These are phyloP conservation scores for Apamea crenata DNA, from an alignment of 2,888 invertebrate species.

Conservation along the genomic window DNA sequence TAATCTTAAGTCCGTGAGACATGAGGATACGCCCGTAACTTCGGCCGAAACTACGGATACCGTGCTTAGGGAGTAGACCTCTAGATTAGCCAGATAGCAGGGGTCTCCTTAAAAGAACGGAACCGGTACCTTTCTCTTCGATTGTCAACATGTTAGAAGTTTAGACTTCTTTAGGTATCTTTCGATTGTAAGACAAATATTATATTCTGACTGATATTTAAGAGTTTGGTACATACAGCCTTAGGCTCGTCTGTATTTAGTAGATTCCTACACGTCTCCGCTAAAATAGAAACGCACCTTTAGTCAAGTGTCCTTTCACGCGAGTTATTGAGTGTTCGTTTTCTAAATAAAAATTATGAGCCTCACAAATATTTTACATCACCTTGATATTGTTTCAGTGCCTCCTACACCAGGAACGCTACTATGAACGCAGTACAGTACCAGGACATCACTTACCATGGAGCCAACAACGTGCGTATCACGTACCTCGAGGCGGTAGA, in stretches of 20 bases:
- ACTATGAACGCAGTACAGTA: slow-evolving; percentile 76
- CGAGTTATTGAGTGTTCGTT: not conserved
- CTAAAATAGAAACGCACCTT: not conserved
- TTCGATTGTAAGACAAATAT: not conserved
- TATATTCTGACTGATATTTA: not conserved
- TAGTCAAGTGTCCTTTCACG: not conserved
- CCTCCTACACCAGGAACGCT: slow-evolving; percentile 62
- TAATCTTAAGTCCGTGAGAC: too few relatives aligned
- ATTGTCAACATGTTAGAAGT: not conserved
- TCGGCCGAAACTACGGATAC: too few relatives aligned
- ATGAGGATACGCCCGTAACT: too few relatives aligned
- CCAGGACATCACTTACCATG: slow-evolving; percentile 80
- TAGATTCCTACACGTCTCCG: not conserved
- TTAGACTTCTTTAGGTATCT: not conserved
- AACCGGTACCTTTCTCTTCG: not conserved
- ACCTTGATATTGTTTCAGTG: not conserved
- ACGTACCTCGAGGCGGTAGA: slow-evolving; percentile 77
- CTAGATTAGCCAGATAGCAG: not conserved
- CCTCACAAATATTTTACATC: not conserved
- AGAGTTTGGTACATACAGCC: too few relatives aligned
- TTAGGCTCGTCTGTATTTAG: too few relatives aligned
- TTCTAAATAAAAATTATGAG: not conserved
- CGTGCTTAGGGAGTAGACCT: too few relatives aligned
- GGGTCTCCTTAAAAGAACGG: not conserved
- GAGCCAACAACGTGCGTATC: slow-evolving; percentile 75